Evolutionary conservation across 1,140 invertebrate species (phyloP).

Genomic region (Aphaenogaster floridana): DNA sequence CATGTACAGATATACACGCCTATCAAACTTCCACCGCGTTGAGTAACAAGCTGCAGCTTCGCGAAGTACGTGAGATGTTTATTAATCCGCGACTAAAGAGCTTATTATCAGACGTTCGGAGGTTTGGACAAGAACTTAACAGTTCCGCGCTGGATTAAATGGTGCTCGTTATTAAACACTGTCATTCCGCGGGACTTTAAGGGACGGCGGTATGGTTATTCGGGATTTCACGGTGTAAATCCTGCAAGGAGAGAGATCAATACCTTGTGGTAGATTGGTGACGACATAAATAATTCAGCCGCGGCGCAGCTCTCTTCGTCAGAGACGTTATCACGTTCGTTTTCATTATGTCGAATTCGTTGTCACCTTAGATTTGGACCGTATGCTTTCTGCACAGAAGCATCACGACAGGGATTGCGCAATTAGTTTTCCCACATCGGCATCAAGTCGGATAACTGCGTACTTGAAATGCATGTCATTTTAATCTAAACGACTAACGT

Average conservation of each 20-base stretch:
- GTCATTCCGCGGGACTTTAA: slow-evolving; percentile 9
- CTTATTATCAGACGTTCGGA: slow-evolving; percentile 32
- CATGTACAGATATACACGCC: background rate
- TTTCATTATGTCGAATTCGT: slow-evolving; percentile 3
- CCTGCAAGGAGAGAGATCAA: background rate
- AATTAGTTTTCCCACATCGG: background rate
- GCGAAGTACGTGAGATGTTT: slow-evolving; percentile 35
- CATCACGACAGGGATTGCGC: background rate
- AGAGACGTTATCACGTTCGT: slow-evolving; percentile 16
- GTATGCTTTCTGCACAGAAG: background rate
- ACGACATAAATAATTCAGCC: slow-evolving; percentile 20
- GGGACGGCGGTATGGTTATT: background rate
- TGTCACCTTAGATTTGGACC: slow-evolving; percentile 19
- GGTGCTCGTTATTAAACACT: slow-evolving; percentile 31
- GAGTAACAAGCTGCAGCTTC: background rate
- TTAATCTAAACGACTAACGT: background rate
- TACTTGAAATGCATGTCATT: background rate
- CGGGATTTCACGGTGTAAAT: background rate
- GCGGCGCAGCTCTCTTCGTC: slow-evolving; percentile 13
- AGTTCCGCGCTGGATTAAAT: slow-evolving; percentile 31
- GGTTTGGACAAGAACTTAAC: slow-evolving; percentile 37
- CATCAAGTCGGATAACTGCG: background rate
- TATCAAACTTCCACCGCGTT: background rate
- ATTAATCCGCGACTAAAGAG: slow-evolving; percentile 37
- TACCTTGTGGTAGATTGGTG: slow-evolving; percentile 31